Evolutionary conservation across 2,113 vertebrate species (phyloP).

Genomic region (Pandion haliaetus): DNA sequence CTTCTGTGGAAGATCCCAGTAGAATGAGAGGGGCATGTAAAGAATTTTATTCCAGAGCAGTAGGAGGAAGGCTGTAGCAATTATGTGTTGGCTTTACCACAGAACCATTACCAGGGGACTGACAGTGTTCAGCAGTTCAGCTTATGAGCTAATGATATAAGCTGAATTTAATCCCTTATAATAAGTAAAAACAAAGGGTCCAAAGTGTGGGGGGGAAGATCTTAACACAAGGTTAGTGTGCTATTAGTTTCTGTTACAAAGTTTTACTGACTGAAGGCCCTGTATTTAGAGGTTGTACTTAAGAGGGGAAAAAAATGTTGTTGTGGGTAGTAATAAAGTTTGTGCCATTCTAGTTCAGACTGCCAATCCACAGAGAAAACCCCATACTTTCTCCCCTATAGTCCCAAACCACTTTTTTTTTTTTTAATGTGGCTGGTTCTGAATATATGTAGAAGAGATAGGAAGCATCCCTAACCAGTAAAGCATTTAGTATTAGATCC

Average conservation of each 20-base stretch:
- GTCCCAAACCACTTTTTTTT: background rate
- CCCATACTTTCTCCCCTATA: fast-evolving
- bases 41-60: background rate
- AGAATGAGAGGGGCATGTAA: background rate
- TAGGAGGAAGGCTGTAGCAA: background rate
- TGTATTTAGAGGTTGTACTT: background rate
- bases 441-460: background rate
- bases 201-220: background rate
- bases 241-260: background rate
- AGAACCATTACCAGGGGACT: background rate
- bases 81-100: background rate
- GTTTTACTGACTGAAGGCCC: background rate
- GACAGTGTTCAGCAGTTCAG: background rate
- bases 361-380: background rate
- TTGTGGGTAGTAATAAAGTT: background rate
- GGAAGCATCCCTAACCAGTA: background rate
- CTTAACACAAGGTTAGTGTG: background rate
- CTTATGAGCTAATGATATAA: background rate
- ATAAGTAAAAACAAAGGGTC: background rate
- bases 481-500: background rate
- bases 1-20: background rate
- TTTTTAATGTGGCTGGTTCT: background rate
- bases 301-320: background rate
- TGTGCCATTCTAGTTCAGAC: background rate
- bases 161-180: background rate